Conservation (phyloP, 1,140 invertebrate genomes). For the Drosophila pachea region DNA sequence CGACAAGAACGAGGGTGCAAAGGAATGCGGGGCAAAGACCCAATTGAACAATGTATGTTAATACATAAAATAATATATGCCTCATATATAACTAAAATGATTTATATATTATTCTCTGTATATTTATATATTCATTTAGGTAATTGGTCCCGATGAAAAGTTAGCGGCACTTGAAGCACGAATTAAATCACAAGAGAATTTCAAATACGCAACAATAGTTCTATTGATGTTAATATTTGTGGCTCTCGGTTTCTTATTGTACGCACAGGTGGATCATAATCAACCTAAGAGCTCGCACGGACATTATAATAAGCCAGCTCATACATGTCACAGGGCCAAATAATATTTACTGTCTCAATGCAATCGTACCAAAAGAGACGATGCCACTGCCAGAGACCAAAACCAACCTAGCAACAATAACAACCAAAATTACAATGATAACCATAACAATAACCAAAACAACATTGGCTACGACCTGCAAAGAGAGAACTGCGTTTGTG, state of each 20-base stretch:
- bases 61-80: neutral
- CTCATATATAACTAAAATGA: neutral
- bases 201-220: conserved; percentile 48
- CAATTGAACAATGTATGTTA: neutral
- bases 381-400: conserved; percentile 28
- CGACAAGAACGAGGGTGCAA: conserved; percentile 9
- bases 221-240: conserved; percentile 45
- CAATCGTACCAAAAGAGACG: conserved; percentile 69
- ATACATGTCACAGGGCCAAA: conserved; percentile 47
- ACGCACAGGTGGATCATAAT: conserved; percentile 32
- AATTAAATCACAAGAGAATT: conserved; percentile 48
- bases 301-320: conserved; percentile 29
- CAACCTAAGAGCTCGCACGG: neutral
- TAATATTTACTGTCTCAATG: conserved; percentile 78
- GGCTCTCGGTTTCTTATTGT: conserved; percentile 52
- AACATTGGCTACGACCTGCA: conserved; percentile 18
- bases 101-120: neutral
- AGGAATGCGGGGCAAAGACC: neutral
- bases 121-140: neutral
- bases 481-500: conserved; percentile 41
- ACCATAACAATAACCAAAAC: conserved; percentile 12
- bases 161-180: conserved; percentile 25
- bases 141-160: neutral
- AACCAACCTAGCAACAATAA: conserved; percentile 16
- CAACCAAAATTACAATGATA: conserved; percentile 18